Percentiles rank a stretch among this genome's conserved stretches.
Evolutionary conservation across 92 coral and sea anemone species (phyloP).

Genomic region (Umimayanthus chanpuru): DNA sequence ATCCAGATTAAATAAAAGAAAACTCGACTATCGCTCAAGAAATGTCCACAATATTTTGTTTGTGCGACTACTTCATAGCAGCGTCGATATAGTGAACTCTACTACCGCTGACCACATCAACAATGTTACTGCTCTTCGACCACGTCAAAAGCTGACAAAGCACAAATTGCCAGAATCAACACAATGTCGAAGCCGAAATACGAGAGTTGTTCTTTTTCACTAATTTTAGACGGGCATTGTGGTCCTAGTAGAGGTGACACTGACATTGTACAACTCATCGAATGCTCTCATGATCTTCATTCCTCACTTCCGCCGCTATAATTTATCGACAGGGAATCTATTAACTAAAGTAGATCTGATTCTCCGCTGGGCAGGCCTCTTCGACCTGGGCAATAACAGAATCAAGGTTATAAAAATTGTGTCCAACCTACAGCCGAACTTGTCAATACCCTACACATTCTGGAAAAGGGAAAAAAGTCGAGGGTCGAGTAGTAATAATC

Average conservation of each 20-base stretch:
- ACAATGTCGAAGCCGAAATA: too few species aligned
- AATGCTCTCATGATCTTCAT: too few species aligned
- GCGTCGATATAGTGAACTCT: constrained; percentile 22
- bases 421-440: constrained; percentile 14
- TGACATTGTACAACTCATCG: too few species aligned
- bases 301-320: too few species aligned
- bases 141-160: constrained; percentile 11
- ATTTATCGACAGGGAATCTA: neutral
- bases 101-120: constrained; percentile 23
- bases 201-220: too few species aligned
- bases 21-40: constrained; percentile 17
- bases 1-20: constrained; percentile 17
- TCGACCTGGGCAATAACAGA: constrained; percentile 22
- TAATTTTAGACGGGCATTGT: too few species aligned
- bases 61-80: constrained; percentile 25
- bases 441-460: constrained; percentile 13
- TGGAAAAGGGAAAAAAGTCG: constrained; percentile 14
- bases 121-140: constrained; percentile 16
- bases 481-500: constrained; percentile 17
- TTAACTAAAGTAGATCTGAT: constrained; percentile 6
- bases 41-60: constrained; percentile 23
- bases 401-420: constrained; percentile 6
- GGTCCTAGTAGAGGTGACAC: too few species aligned
- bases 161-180: constrained; percentile 9
- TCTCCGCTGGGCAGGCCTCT: neutral